These are phyloP conservation scores for Nymphalis io DNA, from an alignment of 1,140 invertebrate species.

Conservation along the genomic window DNA sequence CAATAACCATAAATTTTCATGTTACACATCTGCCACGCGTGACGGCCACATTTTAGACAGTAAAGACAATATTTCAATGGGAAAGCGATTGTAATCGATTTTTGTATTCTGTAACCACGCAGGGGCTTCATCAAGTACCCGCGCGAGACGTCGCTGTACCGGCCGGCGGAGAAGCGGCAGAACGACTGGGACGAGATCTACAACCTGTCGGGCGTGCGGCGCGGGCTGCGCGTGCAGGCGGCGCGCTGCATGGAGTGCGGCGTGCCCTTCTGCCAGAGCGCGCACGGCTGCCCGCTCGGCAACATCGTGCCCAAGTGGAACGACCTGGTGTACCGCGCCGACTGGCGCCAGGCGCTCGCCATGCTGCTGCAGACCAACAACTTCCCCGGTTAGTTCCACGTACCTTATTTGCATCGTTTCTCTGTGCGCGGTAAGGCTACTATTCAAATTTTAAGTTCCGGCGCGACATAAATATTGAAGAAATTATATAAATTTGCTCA, in stretches of 20 bases:
- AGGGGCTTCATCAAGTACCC: constrained; percentile 98
- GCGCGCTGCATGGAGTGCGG: constrained; percentile 99
- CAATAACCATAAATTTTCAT: too few relatives aligned
- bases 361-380: constrained; percentile 99
- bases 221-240: constrained; percentile 94
- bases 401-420: neutral
- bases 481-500: too few relatives aligned
- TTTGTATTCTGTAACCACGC: neutral
- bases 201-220: constrained; percentile 91
- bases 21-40: too few relatives aligned
- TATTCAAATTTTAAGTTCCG: too few relatives aligned
- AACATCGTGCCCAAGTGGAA: constrained; percentile 99
- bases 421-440: too few relatives aligned
- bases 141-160: constrained; percentile 92
- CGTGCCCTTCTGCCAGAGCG: constrained; percentile 98
- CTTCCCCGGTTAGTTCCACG: constrained; percentile 88
- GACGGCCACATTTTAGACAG: too few relatives aligned
- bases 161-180: constrained; percentile 89
- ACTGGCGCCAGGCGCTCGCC: constrained; percentile 98
- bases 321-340: constrained; percentile 95
- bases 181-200: constrained; percentile 99
- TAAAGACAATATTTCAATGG: neutral
- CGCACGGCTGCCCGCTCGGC: constrained; percentile 96
- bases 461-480: too few relatives aligned
- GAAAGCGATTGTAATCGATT: too few relatives aligned